Evolutionary conservation across 2,113 vertebrate species (phyloP).

Genomic region (Gavia stellata): DNA sequence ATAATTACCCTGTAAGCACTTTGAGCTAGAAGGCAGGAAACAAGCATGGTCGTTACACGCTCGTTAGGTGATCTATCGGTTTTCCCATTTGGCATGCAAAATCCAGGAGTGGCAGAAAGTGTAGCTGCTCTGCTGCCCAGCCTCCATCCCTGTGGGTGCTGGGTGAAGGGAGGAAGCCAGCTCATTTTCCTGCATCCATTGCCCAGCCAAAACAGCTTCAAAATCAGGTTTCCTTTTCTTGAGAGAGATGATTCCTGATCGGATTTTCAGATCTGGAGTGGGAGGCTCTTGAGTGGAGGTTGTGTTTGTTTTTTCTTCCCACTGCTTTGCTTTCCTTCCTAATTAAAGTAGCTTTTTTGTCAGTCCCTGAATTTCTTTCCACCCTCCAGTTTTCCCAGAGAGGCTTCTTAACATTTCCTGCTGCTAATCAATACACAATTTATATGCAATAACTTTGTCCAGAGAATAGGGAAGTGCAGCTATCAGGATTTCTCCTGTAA

Average conservation of each 20-base stretch:
- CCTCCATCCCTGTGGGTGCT: fast-evolving
- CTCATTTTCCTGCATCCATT: neutral
- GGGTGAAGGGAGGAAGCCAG: neutral
- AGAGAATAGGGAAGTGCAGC: neutral
- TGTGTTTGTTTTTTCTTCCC: neutral
- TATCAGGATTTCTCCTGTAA: neutral
- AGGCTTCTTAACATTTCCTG: neutral
- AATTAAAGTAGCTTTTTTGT: neutral
- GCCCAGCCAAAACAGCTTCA: neutral
- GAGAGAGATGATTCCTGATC: neutral
- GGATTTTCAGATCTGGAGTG: neutral
- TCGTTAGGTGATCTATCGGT: neutral
- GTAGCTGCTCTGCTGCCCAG: neutral
- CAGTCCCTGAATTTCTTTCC: neutral
- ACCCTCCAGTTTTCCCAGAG: neutral
- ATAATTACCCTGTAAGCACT: conserved; percentile 20
- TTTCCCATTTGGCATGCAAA: neutral
- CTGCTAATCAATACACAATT: conserved; percentile 17
- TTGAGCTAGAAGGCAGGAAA: neutral
- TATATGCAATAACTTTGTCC: neutral
- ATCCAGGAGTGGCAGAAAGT: neutral
- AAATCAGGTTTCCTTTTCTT: neutral
- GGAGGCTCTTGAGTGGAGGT: neutral
- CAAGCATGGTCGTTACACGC: neutral
- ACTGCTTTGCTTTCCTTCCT: neutral